Conservation (phyloP, 2,113 vertebrate genomes). For the Crotalus horridus region DNA sequence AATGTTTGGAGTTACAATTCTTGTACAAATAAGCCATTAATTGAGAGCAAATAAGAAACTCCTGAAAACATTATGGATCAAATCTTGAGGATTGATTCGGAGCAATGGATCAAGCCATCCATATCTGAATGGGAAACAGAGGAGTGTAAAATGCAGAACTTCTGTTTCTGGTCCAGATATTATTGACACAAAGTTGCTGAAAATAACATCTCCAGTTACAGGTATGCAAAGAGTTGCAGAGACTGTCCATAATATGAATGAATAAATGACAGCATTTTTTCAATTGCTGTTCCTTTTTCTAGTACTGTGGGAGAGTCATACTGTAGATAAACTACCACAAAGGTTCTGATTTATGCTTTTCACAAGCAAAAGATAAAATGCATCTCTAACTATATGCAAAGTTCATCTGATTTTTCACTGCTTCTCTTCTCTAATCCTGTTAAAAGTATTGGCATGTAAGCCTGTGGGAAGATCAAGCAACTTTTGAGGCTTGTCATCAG, state of each 20-base stretch:
- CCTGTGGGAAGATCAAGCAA: neutral
- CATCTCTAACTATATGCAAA: neutral
- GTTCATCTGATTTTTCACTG: accelerated
- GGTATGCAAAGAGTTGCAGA: neutral
- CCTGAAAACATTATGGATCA: constrained; percentile 13
- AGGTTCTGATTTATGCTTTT: constrained; percentile 7
- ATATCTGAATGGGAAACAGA: neutral
- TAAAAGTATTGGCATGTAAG: neutral
- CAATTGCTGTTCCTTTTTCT: neutral
- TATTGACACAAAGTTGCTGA: constrained; percentile 1
- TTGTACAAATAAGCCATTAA: neutral
- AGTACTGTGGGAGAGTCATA: neutral
- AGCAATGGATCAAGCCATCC: constrained; percentile 8
- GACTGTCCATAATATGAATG: neutral
- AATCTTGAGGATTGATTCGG: constrained; percentile 24
- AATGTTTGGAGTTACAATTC: neutral
- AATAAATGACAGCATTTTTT: neutral
- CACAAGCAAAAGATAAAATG: neutral
- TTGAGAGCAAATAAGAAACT: neutral
- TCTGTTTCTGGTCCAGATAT: constrained; percentile 10
- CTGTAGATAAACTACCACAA: neutral
- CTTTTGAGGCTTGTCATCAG: neutral
- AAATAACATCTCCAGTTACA: neutral
- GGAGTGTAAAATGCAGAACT: neutral
- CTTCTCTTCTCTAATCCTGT: neutral